Percentiles rank a stretch among this genome's conserved stretches.
phyloP scores from a whole-genome alignment of 2,113 vertebrate genomes.

The Cryptomyrus ogoouensis region DNA sequence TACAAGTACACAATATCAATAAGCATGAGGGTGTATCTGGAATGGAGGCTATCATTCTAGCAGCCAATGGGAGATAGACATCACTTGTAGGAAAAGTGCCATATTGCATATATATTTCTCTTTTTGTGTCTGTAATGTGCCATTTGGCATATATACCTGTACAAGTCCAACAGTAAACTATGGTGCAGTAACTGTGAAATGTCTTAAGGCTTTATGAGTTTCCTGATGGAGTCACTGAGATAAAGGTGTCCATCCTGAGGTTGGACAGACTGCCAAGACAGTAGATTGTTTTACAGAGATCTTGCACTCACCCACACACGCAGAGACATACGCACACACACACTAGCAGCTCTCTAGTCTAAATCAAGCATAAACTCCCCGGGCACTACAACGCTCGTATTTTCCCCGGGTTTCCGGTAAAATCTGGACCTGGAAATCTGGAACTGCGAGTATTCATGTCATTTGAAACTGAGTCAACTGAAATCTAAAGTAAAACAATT shows the following conservation, averaged over 20 bases:
- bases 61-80: slow-evolving; percentile 45
- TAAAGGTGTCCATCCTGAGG: slow-evolving; percentile 38
- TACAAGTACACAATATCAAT: slow-evolving; percentile 57
- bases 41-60: slow-evolving; percentile 55
- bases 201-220: slow-evolving; percentile 69
- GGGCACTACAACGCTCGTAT: slow-evolving; percentile 23
- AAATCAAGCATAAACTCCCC: slow-evolving; percentile 48
- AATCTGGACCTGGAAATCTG: background rate
- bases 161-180: slow-evolving; percentile 59
- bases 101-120: slow-evolving; percentile 50
- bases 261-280: slow-evolving; percentile 44
- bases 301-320: slow-evolving; percentile 27
- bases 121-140: slow-evolving; percentile 42
- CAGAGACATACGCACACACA: slow-evolving; percentile 40
- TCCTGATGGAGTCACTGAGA: slow-evolving; percentile 66
- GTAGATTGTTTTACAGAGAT: slow-evolving; percentile 17
- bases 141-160: slow-evolving; percentile 41
- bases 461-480: background rate
- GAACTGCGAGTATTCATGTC: background rate
- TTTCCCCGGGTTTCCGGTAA: background rate
- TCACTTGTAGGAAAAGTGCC: slow-evolving; percentile 56
- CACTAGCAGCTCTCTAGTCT: slow-evolving; percentile 54
- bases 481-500: background rate
- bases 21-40: slow-evolving; percentile 47
- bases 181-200: slow-evolving; percentile 59